Evolutionary conservation across 2,888 invertebrate genomes (phyloP), one percentile per base, ranked within the genome.

Genomic region (Strigamia maritima): DNA sequence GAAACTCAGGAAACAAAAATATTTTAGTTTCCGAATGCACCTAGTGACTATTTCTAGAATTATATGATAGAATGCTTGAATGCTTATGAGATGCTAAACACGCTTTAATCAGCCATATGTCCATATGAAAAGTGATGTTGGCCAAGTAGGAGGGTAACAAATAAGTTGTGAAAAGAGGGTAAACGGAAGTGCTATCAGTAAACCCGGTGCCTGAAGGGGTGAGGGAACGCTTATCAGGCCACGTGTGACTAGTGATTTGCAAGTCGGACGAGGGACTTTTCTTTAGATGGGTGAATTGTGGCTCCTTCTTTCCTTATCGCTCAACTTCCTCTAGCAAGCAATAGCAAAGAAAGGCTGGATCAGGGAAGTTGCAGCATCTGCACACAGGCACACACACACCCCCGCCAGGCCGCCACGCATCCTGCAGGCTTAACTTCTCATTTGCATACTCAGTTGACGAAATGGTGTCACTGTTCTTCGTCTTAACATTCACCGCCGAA

Each of bases 201-300:
- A 70, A 70, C 70, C 70, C 70, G 70, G 70, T 70, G 70, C 70
- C 70, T 70, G 28, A 70, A 70, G 70, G 70, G 70, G 70, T 70
- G 70, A 26, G 70, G 28, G 70, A 70, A 4, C 70, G 70, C 70
- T 70, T 70, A 70, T 70, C 70, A 70, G 70, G 70, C 70, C 70
- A 70, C 70, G 70, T 70, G 70, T 70, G 70, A 70, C 70, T 70
- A 70, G 28, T 70, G 70, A 70, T 70, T 70, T 70, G 70, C 70
- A 70, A 70, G 70, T 70, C 70, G 70, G 70, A 70, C 70, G 70
- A 70, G 70, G 70, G 70, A 70, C 70, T 70, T 70, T 70, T 70
- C 70, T 70, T 70, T 70, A 70, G 70, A 70, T 70, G 70, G 70
- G 70, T 70, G 70, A 70, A 70, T 70, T 70, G 70, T 70, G 70